phyloP scores from a whole-genome alignment of 1,140 invertebrate species.

The Glossosoma conforme region DNA sequence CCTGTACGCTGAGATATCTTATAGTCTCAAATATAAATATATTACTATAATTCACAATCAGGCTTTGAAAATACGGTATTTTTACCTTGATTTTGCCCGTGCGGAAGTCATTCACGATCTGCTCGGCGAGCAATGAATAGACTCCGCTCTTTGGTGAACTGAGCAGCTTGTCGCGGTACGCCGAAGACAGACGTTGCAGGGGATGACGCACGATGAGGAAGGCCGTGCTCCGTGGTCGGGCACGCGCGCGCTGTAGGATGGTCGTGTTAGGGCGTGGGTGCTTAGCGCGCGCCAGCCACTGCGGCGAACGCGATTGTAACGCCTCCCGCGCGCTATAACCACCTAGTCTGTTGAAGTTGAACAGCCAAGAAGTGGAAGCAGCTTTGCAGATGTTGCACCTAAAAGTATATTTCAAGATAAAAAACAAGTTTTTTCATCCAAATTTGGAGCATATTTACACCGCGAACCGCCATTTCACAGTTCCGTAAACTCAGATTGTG shows the following conservation, averaged over 20 bases:
- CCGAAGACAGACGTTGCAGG: slow-evolving; percentile 23
- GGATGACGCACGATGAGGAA: slow-evolving; percentile 27
- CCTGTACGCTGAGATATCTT: too few species aligned
- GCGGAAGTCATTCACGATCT: slow-evolving; percentile 18
- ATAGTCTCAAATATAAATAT: too few species aligned
- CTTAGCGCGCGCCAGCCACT: slow-evolving; percentile 60
- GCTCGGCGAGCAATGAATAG: slow-evolving; percentile 14
- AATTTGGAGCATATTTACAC: not conserved
- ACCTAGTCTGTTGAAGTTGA: slow-evolving; percentile 69
- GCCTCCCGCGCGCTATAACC: slow-evolving; percentile 59
- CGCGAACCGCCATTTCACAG: too few species aligned
- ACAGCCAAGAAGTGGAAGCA: slow-evolving; percentile 75
- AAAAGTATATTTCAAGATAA: slow-evolving; percentile 21
- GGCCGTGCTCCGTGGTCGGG: slow-evolving; percentile 2
- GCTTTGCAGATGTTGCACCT: slow-evolving; percentile 72
- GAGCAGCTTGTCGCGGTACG: slow-evolving; percentile 24
- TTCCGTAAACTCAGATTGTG: too few species aligned
- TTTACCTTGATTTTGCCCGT: not conserved
- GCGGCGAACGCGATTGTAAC: slow-evolving; percentile 59
- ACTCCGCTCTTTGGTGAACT: slow-evolving; percentile 5
- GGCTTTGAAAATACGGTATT: too few species aligned
- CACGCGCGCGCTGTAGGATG: not conserved
- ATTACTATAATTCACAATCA: too few species aligned
- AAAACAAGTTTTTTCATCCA: not conserved
- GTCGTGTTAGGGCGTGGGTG: slow-evolving; percentile 56